Evolutionary conservation across 2,113 vertebrate species (phyloP), one percentile per base, ranked within the genome.

Genomic region (Mungos mungo): DNA sequence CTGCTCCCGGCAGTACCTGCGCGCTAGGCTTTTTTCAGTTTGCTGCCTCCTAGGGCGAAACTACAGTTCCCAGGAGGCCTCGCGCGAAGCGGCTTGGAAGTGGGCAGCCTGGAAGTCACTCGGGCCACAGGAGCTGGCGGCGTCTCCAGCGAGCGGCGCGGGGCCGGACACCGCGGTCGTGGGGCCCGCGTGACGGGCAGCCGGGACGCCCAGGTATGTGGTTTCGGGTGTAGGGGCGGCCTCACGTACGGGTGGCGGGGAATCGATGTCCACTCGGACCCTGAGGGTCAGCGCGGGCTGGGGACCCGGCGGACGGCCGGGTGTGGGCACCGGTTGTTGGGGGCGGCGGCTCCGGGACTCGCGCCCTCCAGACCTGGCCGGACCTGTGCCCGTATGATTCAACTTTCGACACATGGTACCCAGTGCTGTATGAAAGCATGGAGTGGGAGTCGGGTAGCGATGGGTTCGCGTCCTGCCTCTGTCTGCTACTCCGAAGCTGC

Each of bases 41-140:
- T 41, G 72, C 86, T 11, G 74, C 92, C n/a, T 69, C 95, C 35
- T 74, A 19, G 57, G 65, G 92, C 21, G 74, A 96, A 96, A 98
- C 97, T 98, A 98, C 98, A 96, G 83, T 96, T 97, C 98, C 98
- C 98, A 90, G 90, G 94, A 95, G 96, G 84, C 69, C 45, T 54
- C 87, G 96, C 95, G 97, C 87, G 87, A 96, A 84, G 95, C 92
- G 95, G 95, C 97, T 98, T 98, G 97, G 95, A 98, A 98, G 98
- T 98, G 98, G 98, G 98, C 95, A 97, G 96, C 87, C 98, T 98
- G 97, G 98, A 98, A 98, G 97, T 98, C 98, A 98, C 98, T 98
- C 80, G 97, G 96, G 98, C 97, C 98, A 98, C 96, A 16, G 89
- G 92, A 96, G 95, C 97, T 98, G 97, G 96, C 96, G 93, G 97